Base-by-base conservation (phyloP, 2,888 invertebrate species). In the Cosmia trapezina region DNA sequence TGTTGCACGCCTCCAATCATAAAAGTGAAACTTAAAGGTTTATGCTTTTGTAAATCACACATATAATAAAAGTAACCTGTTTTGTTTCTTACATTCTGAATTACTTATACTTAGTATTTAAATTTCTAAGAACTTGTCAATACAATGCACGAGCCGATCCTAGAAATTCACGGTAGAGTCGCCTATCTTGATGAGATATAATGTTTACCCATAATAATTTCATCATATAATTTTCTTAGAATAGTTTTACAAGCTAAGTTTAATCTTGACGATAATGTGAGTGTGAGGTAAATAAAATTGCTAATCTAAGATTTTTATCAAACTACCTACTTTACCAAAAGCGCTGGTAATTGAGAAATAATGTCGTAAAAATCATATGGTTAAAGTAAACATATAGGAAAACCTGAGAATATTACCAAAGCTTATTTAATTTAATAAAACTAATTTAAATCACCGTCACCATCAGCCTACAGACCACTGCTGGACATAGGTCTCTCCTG, bases 21-120 rank as follows among this genome's bases (percentile, higher is more conserved):
- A 77, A 76, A 74, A 70, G 70, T 80, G 83, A 74, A 80, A 83
- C 74, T 45, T 22, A 43, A 61, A 57, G 45, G 43, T 66, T 72
- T 72, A 80, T 77, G 61, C 64, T 56, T 57, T 37, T 54, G 62
- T 56, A 62, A 60, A 62, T 66, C 79, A 51, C 22, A 19, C 49
- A 33, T 41, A n/a, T 28, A 65, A 51, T 62, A 45, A 47, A 65
- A 73, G 1, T 28, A 8, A n/a, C 41, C 19, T 53, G 62, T 51
- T 78, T 78, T 53, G 47, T 60, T 56, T 65, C 45, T 43, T 65
- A 19, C 12, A 4, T 43, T 56, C 17, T 51, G 4, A 11, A 22
- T 19, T 7, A 7, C n/a, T n/a, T n/a, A n/a, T n/a, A n/a, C n/a
- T n/a, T 22, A 33, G 8, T 54, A 8, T 51, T 51, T 53, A 17